Percentiles rank a stretch among this genome's conserved stretches.
Evolutionary conservation across 2,888 invertebrate species (phyloP).

Genomic region (Lasioglossum marginatum): DNA sequence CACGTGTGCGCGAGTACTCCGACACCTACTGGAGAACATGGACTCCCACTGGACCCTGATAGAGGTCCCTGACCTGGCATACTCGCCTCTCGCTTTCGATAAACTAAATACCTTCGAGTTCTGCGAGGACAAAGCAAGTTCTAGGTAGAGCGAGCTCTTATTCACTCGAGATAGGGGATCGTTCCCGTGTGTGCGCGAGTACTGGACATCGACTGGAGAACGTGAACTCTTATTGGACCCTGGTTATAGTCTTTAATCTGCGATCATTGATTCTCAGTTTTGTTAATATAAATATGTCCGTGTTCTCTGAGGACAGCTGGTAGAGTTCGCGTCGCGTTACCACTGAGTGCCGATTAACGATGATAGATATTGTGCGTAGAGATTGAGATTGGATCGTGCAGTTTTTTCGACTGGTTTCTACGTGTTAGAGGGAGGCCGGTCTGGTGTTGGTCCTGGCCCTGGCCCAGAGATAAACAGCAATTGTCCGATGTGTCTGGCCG

Average conservation of each 20-base stretch:
- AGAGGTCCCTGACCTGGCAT: not conserved
- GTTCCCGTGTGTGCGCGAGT: not conserved
- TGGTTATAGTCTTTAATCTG: not conserved
- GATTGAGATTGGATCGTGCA: not conserved
- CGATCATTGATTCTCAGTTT: not conserved
- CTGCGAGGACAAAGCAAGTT: not conserved
- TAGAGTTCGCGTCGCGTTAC: not conserved
- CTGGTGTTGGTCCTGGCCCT: not conserved
- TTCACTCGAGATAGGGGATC: not conserved
- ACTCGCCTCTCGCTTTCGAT: not conserved
- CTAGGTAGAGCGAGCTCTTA: not conserved
- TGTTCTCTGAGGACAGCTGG: not conserved
- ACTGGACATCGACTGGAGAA: not conserved
- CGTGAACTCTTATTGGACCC: not conserved
- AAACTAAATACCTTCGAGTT: not conserved
- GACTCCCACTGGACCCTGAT: not conserved
- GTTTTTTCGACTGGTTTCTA: not conserved
- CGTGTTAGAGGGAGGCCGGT: not conserved
- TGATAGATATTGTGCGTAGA: not conserved
- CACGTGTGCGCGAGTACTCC: conserved; percentile 20
- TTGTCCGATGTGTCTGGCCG: conserved; percentile 67
- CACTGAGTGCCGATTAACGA: not conserved
- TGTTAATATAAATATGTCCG: too few relatives aligned
- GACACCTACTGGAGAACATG: not conserved
- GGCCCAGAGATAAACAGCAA: conserved; percentile 17